Base-by-base conservation (phyloP, 2,113 vertebrate genomes). In the Sterna hirundo region DNA sequence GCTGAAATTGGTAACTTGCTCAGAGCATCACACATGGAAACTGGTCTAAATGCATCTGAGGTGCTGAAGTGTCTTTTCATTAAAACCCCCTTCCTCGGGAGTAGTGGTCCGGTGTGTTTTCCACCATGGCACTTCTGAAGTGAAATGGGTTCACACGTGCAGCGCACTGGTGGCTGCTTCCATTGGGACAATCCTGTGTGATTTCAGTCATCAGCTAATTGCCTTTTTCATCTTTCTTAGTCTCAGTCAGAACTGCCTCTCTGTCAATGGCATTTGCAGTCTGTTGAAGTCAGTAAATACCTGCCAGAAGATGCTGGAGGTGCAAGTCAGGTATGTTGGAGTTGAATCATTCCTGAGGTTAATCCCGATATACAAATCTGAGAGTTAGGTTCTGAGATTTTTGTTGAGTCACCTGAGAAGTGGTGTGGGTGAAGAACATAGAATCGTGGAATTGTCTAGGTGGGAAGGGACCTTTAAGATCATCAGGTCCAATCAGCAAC, bases 161-260 rank as follows among this genome's bases (percentile, higher is more conserved):
- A 49, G 64, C 32, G 7, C 29, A 18, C 10, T 15, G 38, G 9
- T 5, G 18, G 23, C 38, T 18, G 9, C 75, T 44, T 75, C 27
- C n/a, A 19, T 32, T 20, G 5, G 85, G 34, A 29, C 38, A 69
- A 30, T 66, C 38, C 79, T 38, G 26, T 47, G 64, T 55, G n/a
- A 18, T 88, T 85, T 70, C 72, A 42, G 49, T 49, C 15, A 47
- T 25, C 46, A 38, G 12, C 70, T 84, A 55, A 90, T 70, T 91
- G 46, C 20, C 42, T 64, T 60, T 88, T 77, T 64, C 49, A 32
- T 79, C 69, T 69, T 71, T 89, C 47, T 13, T 86, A 99, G 99
- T 82, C 97, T 99, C 97, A 98, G 98, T 12, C 93, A 97, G 74
- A 99, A 99, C 78, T 15, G 7, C 83, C 96, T 98, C 32, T 98